Percentiles rank a stretch among this genome's conserved stretches.
These are phyloP conservation scores for Ondatra zibethicus DNA, from an alignment of 2,113 vertebrate genomes.

Conservation along the genomic window DNA sequence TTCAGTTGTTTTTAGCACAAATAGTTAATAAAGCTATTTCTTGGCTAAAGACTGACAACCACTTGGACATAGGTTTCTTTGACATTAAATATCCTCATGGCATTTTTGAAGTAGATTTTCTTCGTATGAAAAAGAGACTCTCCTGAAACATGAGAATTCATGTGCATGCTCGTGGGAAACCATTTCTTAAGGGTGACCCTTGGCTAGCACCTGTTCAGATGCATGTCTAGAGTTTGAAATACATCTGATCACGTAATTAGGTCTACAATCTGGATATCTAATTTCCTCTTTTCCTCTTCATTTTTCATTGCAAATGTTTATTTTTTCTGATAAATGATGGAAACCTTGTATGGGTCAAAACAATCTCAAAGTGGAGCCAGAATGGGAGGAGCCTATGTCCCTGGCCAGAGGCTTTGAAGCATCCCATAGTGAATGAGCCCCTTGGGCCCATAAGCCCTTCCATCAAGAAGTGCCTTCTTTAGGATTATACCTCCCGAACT, in stretches of 20 bases:
- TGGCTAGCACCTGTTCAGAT: neutral
- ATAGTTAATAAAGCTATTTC: neutral
- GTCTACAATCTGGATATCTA: neutral
- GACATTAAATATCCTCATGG: too few relatives aligned
- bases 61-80: neutral
- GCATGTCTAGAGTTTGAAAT: neutral
- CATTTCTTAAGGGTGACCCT: neutral
- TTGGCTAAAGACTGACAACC: neutral
- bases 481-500: neutral
- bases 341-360: neutral
- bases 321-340: neutral
- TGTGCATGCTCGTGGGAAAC: neutral
- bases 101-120: neutral
- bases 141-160: neutral
- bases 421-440: neutral
- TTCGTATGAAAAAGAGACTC: neutral
- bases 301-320: neutral
- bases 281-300: neutral
- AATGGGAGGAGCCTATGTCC: neutral
- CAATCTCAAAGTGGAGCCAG: neutral
- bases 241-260: neutral
- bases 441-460: neutral
- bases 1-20: neutral
- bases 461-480: neutral
- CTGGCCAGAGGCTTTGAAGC: neutral